Base-by-base conservation (phyloP, 1,140 invertebrate species). In the Drosophila bocki region DNA sequence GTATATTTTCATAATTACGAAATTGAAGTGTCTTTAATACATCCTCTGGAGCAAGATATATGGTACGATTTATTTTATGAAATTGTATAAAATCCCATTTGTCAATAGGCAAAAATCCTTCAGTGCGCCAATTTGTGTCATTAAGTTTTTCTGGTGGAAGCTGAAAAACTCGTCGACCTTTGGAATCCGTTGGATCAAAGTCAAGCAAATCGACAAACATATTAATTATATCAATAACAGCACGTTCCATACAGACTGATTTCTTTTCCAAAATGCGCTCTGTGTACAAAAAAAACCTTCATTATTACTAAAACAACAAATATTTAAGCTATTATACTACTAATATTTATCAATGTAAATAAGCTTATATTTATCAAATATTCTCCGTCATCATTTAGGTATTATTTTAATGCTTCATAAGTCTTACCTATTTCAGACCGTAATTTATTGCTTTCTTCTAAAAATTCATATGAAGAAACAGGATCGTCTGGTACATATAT, bases 211-310 rank as follows among this genome's bases (percentile, higher is more conserved):
- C 93, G 47, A 96, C 93, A 84, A 96, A 96, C 91, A 95, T 95
- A 78, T 96, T 95, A 41, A 97, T 95, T 13, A 97, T 94, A 74
- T 95, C 95, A 7, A 95, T 94, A 0, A 96, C 95, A 35, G 95
- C 94, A 54, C 94, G 93, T 86, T 97, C 96, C 22, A 95, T 95
- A 22, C 94, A 93, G 3, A 93, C 82, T 0, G 95, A 95, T 91
- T 95, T 95, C 41, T 94, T 93, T 84, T 95, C 94, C 3, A 96
- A 78, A 53, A 95, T 93, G 69, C 64, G 91, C 50, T 75, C 93
- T 93, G 15, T 29, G 60, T 59, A 92, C 92, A 13, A 47, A 42
- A 42, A 39, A 47, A 35, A 48, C 17, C 63, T 47, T 13, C 0
- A 22, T 26, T 22, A 15, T 26, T 7, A 41, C 15, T 41, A 41